Percentiles rank a stretch among this genome's conserved stretches.
Evolutionary conservation across 2,113 vertebrate genomes (phyloP).

Genomic region (Ophthalmolycus amberensis): DNA sequence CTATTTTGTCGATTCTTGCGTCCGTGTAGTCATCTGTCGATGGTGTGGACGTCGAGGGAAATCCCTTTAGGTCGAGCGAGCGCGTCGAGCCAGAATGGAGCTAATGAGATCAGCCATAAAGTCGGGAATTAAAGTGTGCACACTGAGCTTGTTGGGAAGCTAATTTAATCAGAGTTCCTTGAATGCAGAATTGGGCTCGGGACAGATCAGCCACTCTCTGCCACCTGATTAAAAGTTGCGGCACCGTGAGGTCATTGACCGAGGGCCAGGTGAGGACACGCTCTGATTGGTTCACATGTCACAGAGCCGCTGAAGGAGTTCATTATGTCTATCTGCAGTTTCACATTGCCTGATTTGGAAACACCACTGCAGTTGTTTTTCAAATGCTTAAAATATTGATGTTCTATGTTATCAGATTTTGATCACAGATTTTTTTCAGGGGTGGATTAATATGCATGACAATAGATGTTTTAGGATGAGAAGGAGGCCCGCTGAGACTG

Average conservation of each 20-base stretch:
- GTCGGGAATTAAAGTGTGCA: constrained; percentile 61
- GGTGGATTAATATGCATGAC: not conserved
- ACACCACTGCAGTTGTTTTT: not conserved
- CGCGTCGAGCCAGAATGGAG: constrained; percentile 37
- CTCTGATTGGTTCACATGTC: not conserved
- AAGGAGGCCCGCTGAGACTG: not conserved
- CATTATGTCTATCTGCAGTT: not conserved
- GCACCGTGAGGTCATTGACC: constrained; percentile 13
- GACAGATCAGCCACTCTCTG: constrained; percentile 45
- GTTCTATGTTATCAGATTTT: not conserved
- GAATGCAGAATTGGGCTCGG: constrained; percentile 9
- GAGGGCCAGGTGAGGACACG: constrained; percentile 5
- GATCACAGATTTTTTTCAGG: not conserved
- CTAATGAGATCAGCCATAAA: constrained; percentile 62
- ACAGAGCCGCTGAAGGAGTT: not conserved
- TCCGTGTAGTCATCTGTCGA: not conserved
- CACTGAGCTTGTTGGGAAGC: constrained; percentile 41
- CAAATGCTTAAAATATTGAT: not conserved
- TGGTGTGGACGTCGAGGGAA: constrained; percentile 8
- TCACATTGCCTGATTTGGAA: not conserved
- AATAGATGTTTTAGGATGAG: not conserved
- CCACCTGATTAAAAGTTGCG: constrained; percentile 7
- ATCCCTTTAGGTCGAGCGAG: constrained; percentile 33
- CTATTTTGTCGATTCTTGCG: constrained; percentile 2
- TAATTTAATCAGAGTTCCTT: constrained; percentile 65